Conservation (phyloP, 2,888 invertebrate genomes). For the Pseudanteris insignis region DNA sequence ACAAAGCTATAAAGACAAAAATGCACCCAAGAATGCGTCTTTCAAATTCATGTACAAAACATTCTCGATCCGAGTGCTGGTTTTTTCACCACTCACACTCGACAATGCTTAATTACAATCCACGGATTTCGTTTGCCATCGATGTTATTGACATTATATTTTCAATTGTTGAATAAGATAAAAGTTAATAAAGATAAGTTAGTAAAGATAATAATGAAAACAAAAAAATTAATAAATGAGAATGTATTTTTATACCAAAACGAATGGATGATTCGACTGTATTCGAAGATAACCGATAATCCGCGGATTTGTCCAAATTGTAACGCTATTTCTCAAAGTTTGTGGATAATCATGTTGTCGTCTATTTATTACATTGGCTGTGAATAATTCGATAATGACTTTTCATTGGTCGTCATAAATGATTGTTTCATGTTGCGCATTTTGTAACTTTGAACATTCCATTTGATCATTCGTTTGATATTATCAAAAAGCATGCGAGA, state of each 20-base stretch:
- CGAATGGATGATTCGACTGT: not conserved
- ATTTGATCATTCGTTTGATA: constrained; percentile 41
- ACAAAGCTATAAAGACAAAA: constrained; percentile 2
- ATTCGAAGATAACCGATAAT: constrained; percentile 5
- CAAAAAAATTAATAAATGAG: not conserved
- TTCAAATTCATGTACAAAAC: constrained; percentile 31
- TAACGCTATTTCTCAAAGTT: constrained; percentile 23
- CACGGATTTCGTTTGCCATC: constrained; percentile 11
- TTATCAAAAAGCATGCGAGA: constrained; percentile 31
- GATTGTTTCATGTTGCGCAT: constrained; percentile 37
- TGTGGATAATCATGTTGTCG: constrained; percentile 31
- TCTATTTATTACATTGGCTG: constrained; percentile 38
- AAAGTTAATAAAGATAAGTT: too few species aligned
- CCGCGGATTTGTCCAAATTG: constrained; percentile 20
- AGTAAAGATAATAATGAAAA: too few species aligned
- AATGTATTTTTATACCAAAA: constrained; percentile 21
- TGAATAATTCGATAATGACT: constrained; percentile 33
- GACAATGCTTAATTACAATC: constrained; percentile 13
- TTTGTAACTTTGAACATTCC: constrained; percentile 41
- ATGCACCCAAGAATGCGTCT: constrained; percentile 31
- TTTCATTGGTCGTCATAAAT: constrained; percentile 28
- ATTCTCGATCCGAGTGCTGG: constrained; percentile 14
- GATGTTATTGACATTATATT: constrained; percentile 4
- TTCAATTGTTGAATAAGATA: constrained; percentile 4
- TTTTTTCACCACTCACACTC: constrained; percentile 15